These are phyloP conservation scores for Drosophila bocqueti DNA, from an alignment of 1,140 invertebrate genomes.

Conservation along the genomic window DNA sequence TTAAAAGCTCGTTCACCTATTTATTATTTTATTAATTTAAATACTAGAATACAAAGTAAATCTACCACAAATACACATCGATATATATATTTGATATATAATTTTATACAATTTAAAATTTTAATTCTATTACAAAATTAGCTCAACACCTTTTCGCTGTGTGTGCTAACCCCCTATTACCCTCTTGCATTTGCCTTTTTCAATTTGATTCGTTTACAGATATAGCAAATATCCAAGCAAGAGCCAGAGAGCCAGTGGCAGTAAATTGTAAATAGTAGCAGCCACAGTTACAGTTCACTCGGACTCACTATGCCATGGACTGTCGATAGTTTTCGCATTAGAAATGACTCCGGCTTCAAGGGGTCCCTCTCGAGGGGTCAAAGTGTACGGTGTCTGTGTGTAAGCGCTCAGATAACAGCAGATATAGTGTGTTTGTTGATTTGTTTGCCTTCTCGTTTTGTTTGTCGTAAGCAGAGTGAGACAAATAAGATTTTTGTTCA, in stretches of 20 bases:
- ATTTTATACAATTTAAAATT: not conserved
- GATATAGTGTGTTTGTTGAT: constrained; percentile 40
- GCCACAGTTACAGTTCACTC: constrained; percentile 35
- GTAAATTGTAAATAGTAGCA: constrained; percentile 42
- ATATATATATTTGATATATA: not conserved
- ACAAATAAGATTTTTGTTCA: constrained; percentile 25
- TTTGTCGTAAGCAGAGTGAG: constrained; percentile 22
- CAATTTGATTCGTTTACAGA: constrained; percentile 54
- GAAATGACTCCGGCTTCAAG: constrained; percentile 31
- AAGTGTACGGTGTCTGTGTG: constrained; percentile 27
- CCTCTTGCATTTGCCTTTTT: constrained; percentile 43
- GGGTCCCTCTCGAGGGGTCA: constrained; percentile 15
- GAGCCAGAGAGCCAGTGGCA: not conserved
- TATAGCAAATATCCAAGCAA: constrained; percentile 30
- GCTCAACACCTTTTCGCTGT: not conserved
- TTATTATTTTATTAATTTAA: not conserved
- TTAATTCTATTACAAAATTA: not conserved
- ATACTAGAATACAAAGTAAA: not conserved
- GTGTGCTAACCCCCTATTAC: not conserved
- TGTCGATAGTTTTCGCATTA: constrained; percentile 55
- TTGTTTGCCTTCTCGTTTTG: constrained; percentile 32
- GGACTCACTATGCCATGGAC: constrained; percentile 20
- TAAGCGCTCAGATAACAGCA: constrained; percentile 41
- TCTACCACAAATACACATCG: not conserved
- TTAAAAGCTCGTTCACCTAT: too few species aligned